Conservation (phyloP, 1,140 invertebrate genomes). For the Lepidotrigona ventralis region DNA sequence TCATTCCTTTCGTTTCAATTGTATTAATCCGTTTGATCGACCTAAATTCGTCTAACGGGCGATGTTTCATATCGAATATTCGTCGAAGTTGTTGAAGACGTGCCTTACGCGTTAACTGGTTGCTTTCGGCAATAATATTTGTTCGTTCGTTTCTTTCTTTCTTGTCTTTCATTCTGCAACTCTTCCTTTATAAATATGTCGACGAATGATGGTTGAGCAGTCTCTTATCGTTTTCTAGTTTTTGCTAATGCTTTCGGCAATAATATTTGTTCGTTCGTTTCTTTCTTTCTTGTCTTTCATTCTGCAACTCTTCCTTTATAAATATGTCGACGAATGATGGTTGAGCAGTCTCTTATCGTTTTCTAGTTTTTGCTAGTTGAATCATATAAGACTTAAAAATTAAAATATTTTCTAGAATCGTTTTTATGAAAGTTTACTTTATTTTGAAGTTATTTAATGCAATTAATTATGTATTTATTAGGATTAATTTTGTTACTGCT, state of each 20-base stretch:
- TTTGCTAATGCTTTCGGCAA: too few species aligned
- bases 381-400: too few species aligned
- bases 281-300: neutral
- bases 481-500: too few species aligned
- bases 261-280: neutral
- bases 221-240: too few species aligned
- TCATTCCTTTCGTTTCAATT: neutral
- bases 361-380: too few species aligned
- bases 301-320: neutral
- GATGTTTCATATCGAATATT: neutral
- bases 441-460: too few species aligned
- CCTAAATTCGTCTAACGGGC: neutral
- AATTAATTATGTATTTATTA: too few species aligned
- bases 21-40: neutral
- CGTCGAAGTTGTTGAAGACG: neutral
- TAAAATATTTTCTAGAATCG: too few species aligned
- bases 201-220: slow-evolving; percentile 14
- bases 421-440: too few species aligned
- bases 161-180: neutral
- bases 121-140: neutral
- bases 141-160: neutral
- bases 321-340: slow-evolving; percentile 5
- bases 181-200: slow-evolving; percentile 5
- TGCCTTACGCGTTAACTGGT: neutral
- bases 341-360: slow-evolving; percentile 30